Conservation (phyloP, 2,888 invertebrate genomes). For the Brenthis hecate region DNA sequence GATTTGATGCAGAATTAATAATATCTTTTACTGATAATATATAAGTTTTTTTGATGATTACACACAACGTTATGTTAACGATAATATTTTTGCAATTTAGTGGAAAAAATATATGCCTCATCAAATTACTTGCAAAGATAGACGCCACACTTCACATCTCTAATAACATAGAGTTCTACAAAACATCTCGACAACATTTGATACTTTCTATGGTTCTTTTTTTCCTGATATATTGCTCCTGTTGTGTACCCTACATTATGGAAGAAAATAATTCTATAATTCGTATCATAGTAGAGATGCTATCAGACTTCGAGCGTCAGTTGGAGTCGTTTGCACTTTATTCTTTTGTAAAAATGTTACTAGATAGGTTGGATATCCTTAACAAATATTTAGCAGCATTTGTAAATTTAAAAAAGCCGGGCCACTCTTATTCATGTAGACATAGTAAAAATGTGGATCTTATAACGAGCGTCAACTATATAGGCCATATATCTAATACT, state of each 20-base stretch:
- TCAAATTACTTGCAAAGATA: constrained; percentile 20
- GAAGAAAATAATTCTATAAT: neutral
- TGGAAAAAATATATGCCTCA: constrained; percentile 22
- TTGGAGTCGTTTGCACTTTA: constrained; percentile 46
- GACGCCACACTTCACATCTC: constrained; percentile 27
- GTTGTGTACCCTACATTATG: neutral
- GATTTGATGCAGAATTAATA: neutral
- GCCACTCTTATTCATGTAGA: constrained; percentile 13
- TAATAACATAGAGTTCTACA: constrained; percentile 2
- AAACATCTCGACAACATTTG: constrained; percentile 6
- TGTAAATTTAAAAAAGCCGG: constrained; percentile 47
- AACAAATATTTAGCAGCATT: constrained; percentile 56
- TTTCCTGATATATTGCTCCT: neutral
- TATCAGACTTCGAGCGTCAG: constrained; percentile 30
- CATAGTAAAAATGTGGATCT: constrained; percentile 7
- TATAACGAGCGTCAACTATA: neutral
- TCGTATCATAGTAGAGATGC: neutral
- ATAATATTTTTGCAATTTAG: constrained; percentile 5
- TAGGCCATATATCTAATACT: constrained; percentile 13
- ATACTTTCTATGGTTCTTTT: constrained; percentile 11
- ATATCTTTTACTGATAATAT: neutral
- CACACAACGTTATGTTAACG: constrained; percentile 19
- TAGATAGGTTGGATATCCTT: constrained; percentile 50
- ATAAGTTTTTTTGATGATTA: constrained; percentile 3
- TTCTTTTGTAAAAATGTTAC: constrained; percentile 52